Evolutionary conservation across 92 coral and sea anemone species (phyloP), one percentile per base, ranked within the genome.

Genomic region (Porites rus): DNA sequence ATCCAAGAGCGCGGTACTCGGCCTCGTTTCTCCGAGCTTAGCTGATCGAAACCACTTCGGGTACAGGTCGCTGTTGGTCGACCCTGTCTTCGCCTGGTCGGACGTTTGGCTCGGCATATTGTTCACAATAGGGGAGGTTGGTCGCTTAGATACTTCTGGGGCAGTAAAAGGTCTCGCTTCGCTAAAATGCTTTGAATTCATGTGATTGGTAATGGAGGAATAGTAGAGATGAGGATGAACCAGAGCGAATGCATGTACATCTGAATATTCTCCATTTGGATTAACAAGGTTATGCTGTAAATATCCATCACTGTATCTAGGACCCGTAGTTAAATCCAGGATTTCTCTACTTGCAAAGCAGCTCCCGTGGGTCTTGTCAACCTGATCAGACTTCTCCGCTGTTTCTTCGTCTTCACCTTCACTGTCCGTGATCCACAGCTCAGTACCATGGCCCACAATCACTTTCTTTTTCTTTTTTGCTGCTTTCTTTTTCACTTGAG

Each of bases 41-140:
- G 77, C 77, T 21, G 91, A 54, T n/a, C 95, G 98, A 76, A 94
- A 92, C 98, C 98, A 94, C 92, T 94, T 94, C 86, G 96, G 98
- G 69, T 87, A 77, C 76, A 91, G 87, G 68, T 82, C 92, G 86
- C 83, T 89, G 52, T 86, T 88, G 20, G 98, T 94, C 75, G 95
- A 95, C 25, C 95, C 94, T 22, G 98, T 92, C 88, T 84, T 89
- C 60, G 93, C 83, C 79, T 87, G 91, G 11, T 93, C 94, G 80
- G 90, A 92, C 38, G 90, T 60, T 78, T 92, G 95, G 22, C 96
- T 91, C 50, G 96, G 95, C 95, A 93, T 93, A 60, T 93, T 90
- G 81, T 88, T 88, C 68, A 93, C 87, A 4, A 89, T 85, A 19
- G 95, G 95, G 6, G 95, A 92, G 18, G 91, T 77, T 0, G 94